A percentile compares a stretch with the other conserved stretches of the same genome.
These are phyloP conservation scores for Cyrtonyx montezumae DNA, from an alignment of 2,113 vertebrate genomes.

Conservation along the genomic window DNA sequence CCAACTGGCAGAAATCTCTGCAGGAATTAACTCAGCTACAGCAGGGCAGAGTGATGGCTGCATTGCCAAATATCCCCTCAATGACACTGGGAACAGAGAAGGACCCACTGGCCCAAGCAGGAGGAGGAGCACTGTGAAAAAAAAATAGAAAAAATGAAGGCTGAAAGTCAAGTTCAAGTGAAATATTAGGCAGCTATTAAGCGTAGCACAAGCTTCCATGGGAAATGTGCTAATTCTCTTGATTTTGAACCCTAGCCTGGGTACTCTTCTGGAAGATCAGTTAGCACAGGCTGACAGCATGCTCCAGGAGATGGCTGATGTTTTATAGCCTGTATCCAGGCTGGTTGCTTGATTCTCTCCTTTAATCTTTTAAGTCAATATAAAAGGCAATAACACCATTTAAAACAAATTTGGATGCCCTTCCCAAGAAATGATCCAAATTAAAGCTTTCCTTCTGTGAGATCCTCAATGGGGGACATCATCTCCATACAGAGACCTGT, in stretches of 20 bases:
- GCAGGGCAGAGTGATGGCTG: background rate
- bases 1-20: background rate
- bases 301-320: background rate
- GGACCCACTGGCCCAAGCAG: background rate
- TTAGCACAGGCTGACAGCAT: background rate
- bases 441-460: background rate
- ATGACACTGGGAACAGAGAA: background rate
- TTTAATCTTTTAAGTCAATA: background rate
- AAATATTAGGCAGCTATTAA: background rate
- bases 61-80: background rate
- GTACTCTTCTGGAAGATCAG: background rate
- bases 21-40: background rate
- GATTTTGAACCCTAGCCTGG: background rate
- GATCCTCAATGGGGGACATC: background rate
- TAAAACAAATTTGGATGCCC: background rate
- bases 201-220: background rate
- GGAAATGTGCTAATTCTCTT: background rate
- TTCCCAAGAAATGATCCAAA: background rate
- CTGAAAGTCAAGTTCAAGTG: background rate
- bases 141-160: background rate
- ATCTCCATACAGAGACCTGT: background rate
- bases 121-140: background rate
- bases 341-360: background rate
- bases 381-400: background rate
- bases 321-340: background rate